phyloP scores from a whole-genome alignment of 2,113 vertebrate genomes.

The Stictonetta naevosa region DNA sequence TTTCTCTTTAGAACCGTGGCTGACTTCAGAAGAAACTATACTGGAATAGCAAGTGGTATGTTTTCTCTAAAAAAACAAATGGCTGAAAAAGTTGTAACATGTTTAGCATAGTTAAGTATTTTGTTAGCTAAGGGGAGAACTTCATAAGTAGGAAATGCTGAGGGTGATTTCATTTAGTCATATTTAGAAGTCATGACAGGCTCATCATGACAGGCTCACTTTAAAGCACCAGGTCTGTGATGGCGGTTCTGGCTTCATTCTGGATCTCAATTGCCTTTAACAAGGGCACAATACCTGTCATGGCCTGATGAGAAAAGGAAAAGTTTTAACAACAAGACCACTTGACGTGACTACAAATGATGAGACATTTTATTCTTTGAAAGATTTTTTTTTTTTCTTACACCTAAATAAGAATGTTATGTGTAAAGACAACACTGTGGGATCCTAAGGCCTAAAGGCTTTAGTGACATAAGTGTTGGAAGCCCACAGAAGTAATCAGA shows the following conservation, averaged over 20 bases:
- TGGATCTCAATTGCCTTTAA: slow-evolving; percentile 18
- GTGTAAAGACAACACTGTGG: background rate
- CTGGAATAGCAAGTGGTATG: background rate
- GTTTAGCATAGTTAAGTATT: slow-evolving; percentile 19
- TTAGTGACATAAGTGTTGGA: background rate
- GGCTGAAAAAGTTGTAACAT: slow-evolving; percentile 28
- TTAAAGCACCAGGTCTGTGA: slow-evolving; percentile 21
- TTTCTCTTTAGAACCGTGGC: background rate
- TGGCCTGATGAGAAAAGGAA: slow-evolving; percentile 15
- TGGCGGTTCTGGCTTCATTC: slow-evolving; percentile 27
- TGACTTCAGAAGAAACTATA: background rate
- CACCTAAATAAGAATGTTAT: slow-evolving; percentile 29
- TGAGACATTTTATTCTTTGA: slow-evolving; percentile 46
- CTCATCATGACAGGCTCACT: slow-evolving; percentile 51
- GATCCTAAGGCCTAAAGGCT: background rate
- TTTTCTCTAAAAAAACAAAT: slow-evolving; percentile 52
- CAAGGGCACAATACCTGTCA: slow-evolving; percentile 7
- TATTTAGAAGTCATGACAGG: slow-evolving; percentile 49
- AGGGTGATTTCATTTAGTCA: slow-evolving; percentile 30
- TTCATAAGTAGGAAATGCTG: background rate
- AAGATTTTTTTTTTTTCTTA: background rate
- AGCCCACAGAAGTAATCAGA: background rate
- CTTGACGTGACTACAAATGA: background rate
- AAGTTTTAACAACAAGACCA: slow-evolving; percentile 32
- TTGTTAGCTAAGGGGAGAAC: background rate